phyloP scores from a whole-genome alignment of 2,888 invertebrate genomes.

The Chrysolina haemoptera region DNA sequence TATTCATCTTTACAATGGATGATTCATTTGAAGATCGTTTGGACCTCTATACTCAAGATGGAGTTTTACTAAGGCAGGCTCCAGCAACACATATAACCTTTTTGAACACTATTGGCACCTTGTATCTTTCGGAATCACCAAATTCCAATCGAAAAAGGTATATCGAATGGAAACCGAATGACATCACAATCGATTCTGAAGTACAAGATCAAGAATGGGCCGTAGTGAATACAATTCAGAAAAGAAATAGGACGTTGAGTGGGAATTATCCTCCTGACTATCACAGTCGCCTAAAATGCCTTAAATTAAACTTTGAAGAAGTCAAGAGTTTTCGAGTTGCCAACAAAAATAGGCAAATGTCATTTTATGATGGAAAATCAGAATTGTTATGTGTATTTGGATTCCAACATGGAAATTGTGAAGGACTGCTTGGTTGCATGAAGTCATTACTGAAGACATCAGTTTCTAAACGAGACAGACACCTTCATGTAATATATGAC shows the following conservation, averaged over 20 bases:
- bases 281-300: slow-evolving; percentile 69
- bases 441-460: slow-evolving; percentile 77
- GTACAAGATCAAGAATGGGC: slow-evolving; percentile 90
- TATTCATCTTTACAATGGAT: slow-evolving; percentile 48
- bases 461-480: slow-evolving; percentile 81
- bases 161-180: slow-evolving; percentile 89
- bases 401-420: slow-evolving; percentile 91
- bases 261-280: slow-evolving; percentile 70
- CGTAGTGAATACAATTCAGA: slow-evolving; percentile 83
- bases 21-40: slow-evolving; percentile 60
- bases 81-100: slow-evolving; percentile 76
- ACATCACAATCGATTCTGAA: slow-evolving; percentile 83
- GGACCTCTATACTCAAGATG: slow-evolving; percentile 86
- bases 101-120: slow-evolving; percentile 75
- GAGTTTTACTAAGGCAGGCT: slow-evolving; percentile 81
- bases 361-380: slow-evolving; percentile 80
- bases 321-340: slow-evolving; percentile 77
- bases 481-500: slow-evolving; percentile 81
- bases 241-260: slow-evolving; percentile 76
- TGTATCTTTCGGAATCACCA: slow-evolving; percentile 78
- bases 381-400: slow-evolving; percentile 86
- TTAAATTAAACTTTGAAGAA: slow-evolving; percentile 76
- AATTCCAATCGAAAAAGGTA: slow-evolving; percentile 67
- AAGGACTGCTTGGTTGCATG: slow-evolving; percentile 78
- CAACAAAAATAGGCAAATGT: slow-evolving; percentile 66